Evolutionary conservation across 2,113 vertebrate genomes (phyloP).

Genomic region (Patagioenas fasciata): DNA sequence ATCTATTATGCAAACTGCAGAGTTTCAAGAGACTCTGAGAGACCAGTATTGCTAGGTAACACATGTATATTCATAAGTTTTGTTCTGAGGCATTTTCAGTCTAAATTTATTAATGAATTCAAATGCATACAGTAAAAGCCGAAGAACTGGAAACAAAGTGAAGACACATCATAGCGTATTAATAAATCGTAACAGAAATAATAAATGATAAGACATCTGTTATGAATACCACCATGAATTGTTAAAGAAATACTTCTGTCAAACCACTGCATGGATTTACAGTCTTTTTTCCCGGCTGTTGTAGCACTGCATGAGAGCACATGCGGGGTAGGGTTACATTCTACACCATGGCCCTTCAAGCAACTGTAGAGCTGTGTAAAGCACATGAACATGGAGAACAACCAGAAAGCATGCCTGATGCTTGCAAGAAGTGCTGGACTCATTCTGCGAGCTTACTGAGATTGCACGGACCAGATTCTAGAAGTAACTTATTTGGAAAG

Average conservation of each 20-base stretch:
- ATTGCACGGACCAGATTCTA: not conserved
- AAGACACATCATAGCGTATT: not conserved
- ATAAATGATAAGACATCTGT: not conserved
- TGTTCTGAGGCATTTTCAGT: not conserved
- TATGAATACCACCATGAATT: not conserved
- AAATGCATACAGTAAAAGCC: not conserved
- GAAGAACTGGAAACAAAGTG: not conserved
- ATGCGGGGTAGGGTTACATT: not conserved
- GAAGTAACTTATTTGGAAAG: not conserved
- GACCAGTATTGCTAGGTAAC: not conserved
- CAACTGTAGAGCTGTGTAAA: not conserved
- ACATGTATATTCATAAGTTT: not conserved
- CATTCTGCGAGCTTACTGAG: not conserved
- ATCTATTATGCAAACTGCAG: not conserved
- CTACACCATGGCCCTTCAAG: not conserved
- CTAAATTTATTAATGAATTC: constrained; percentile 10
- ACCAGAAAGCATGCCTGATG: not conserved
- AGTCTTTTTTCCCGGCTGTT: not conserved
- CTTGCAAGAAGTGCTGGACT: not conserved
- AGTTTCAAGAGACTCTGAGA: not conserved
- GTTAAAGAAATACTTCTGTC: not conserved
- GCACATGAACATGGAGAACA: not conserved
- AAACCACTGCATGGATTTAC: not conserved
- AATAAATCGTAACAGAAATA: constrained; percentile 17
- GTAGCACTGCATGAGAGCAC: not conserved